Evolutionary conservation across 2,113 vertebrate species (phyloP).

Genomic region (Gila orcuttii): DNA sequence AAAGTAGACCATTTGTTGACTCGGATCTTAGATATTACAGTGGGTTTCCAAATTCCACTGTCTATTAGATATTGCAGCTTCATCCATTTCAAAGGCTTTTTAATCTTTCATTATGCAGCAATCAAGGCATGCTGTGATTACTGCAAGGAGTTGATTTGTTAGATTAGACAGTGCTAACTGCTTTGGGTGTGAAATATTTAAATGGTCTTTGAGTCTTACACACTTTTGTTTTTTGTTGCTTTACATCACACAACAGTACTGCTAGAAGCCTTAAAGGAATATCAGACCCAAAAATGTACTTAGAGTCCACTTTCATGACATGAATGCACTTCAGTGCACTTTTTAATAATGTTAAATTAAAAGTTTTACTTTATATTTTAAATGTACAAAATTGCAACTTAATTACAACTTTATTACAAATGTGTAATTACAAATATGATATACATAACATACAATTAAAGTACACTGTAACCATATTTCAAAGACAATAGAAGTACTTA

Average conservation of each 20-base stretch:
- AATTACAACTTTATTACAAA: background rate
- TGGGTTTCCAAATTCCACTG: background rate
- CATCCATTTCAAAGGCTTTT: background rate
- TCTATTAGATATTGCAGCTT: background rate
- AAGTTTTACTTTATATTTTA: background rate
- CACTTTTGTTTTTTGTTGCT: background rate
- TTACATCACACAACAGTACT: background rate
- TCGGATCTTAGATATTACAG: background rate
- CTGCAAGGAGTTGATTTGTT: background rate
- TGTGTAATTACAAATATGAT: background rate
- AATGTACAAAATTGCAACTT: background rate
- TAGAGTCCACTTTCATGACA: background rate
- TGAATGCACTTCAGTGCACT: background rate
- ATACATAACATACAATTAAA: background rate
- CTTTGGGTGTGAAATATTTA: background rate
- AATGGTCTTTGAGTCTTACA: constrained; percentile 15
- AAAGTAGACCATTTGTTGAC: background rate
- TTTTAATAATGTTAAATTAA: background rate
- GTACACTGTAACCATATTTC: background rate
- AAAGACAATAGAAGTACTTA: background rate
- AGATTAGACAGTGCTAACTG: background rate
- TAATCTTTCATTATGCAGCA: background rate
- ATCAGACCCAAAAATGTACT: background rate
- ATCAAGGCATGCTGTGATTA: background rate
- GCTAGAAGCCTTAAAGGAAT: background rate